Evolutionary conservation across 2,797 vertebrate species (phyloP).

Genomic region (Myotis daubentonii): DNA sequence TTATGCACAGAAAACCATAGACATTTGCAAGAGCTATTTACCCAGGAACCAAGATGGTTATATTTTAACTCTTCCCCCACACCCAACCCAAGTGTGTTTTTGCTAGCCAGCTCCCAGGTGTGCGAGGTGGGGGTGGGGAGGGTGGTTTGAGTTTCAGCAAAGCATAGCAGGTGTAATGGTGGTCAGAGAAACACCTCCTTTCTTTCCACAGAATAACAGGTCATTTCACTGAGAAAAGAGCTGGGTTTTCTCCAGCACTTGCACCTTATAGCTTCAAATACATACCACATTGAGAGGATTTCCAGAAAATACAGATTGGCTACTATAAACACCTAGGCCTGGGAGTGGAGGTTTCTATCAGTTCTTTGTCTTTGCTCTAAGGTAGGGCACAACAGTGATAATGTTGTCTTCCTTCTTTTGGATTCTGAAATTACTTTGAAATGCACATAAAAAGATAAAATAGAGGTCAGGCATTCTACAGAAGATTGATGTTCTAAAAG

Average conservation of each 20-base stretch:
- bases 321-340: neutral
- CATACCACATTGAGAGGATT: neutral
- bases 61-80: slow-evolving; percentile 53
- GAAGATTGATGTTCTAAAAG: neutral
- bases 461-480: neutral
- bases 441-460: neutral
- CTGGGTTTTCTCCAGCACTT: slow-evolving; percentile 48
- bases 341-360: neutral
- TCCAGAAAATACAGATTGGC: neutral
- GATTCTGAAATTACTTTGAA: slow-evolving; percentile 39
- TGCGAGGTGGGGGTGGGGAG: neutral
- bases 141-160: slow-evolving; percentile 36
- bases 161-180: slow-evolving; percentile 48
- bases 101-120: slow-evolving; percentile 58
- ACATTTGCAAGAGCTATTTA: slow-evolving; percentile 33
- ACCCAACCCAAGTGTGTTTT: neutral
- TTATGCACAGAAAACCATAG: slow-evolving; percentile 42
- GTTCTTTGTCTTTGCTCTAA: slow-evolving; percentile 12
- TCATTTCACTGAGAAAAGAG: slow-evolving; percentile 32
- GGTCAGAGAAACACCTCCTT: slow-evolving; percentile 68
- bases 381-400: neutral
- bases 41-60: neutral
- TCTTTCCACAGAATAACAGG: slow-evolving; percentile 52
- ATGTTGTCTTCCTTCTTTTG: neutral
- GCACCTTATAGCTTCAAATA: slow-evolving; percentile 55